Evolutionary conservation across 2,113 vertebrate genomes (phyloP), one percentile per base, ranked within the genome.

Genomic region (Scomber scombrus): DNA sequence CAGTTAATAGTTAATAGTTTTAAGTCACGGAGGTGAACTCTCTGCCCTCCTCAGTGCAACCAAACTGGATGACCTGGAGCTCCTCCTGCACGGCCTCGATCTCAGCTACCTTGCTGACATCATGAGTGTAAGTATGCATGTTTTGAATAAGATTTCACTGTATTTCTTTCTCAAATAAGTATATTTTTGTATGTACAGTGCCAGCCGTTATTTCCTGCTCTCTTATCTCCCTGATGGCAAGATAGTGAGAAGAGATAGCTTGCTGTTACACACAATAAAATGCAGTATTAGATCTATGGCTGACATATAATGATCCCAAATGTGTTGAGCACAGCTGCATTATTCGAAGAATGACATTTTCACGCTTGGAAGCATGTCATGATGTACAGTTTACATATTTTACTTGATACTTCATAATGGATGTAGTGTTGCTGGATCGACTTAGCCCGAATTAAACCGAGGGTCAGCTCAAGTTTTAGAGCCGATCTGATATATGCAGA

Each of bases 61-160:
- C 85, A 94, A 94, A 86, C 31, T 97, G 61, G 92, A 94, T 93
- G 97, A 96, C 54, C 67, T 97, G 56, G 95, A 97, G 81, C 88
- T 99, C 64, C 93, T 99, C 90, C 96, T 99, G 26, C 95, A 96
- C 71, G 97, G 98, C 45, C 93, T 99, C 60, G 94, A 93, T 74
- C 95, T 99, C 66, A 95, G 95, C 82, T 90, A 96, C 82, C 86
- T 98, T 70, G 68, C 85, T 58, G 95, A 96, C 75, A 71, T 90
- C 66, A 87, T 96, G 76, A 66, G 71, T 56, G 94, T 95, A 70
- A 93, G 94, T 79, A 73, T 18, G 18, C 50, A 43, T 51, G 70
- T 12, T 26, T 58, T 19, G 16, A 43, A 9, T 51, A n/a, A 7
- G 4, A 51, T 46, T 18, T 34, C 1, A 55, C 1, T 68, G 10